phyloP scores from a whole-genome alignment of 2,797 vertebrate genomes.

The Myiotriccus ornatus region DNA sequence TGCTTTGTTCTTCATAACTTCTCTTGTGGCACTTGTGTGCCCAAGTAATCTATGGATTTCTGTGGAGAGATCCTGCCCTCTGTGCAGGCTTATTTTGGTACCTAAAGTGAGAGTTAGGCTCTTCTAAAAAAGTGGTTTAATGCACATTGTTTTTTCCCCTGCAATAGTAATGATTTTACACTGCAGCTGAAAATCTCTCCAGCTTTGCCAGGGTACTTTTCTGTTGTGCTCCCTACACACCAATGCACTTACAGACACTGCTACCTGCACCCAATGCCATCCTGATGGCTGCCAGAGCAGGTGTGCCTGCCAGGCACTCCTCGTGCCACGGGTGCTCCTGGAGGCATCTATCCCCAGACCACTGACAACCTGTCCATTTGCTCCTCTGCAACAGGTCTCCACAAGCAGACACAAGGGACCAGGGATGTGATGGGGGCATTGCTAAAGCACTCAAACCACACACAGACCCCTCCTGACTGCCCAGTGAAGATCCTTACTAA shows the following conservation, averaged over 20 bases:
- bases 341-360: not conserved
- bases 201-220: not conserved
- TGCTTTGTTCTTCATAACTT: not conserved
- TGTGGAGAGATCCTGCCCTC: not conserved
- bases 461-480: not conserved
- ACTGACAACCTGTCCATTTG: not conserved
- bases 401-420: rapidly evolving
- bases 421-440: rapidly evolving
- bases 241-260: too few relatives aligned
- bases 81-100: not conserved
- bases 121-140: not conserved
- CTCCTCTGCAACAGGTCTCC: not conserved
- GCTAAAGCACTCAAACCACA: not conserved
- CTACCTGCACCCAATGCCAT: not conserved
- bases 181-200: not conserved
- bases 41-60: not conserved
- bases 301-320: not conserved
- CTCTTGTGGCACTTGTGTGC: not conserved
- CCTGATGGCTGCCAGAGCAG: not conserved
- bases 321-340: not conserved
- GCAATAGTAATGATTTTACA: not conserved
- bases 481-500: not conserved
- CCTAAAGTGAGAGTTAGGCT: not conserved
- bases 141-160: not conserved
- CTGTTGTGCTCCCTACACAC: not conserved